A percentile compares a stretch with the other conserved stretches of the same genome.
Evolutionary conservation across 2,888 invertebrate species (phyloP).

Genomic region (Azorinus chamasolen): DNA sequence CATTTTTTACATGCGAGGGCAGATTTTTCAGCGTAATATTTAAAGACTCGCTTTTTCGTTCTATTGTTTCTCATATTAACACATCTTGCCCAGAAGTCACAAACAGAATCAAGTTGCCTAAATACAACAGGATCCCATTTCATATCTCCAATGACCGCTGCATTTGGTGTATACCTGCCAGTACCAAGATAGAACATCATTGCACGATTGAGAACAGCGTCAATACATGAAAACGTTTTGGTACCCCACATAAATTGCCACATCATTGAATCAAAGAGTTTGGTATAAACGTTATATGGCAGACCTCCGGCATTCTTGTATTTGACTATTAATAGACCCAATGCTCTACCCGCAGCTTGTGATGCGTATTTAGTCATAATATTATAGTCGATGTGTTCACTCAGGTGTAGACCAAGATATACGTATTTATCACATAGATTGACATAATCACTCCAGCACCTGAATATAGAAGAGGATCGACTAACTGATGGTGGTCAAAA

Average conservation of each 20-base stretch:
- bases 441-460: neutral
- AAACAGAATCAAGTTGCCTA: too few species aligned
- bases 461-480: neutral
- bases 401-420: constrained; percentile 15
- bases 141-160: too few species aligned
- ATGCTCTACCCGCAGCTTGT: constrained; percentile 20
- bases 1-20: too few species aligned
- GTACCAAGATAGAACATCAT: too few species aligned
- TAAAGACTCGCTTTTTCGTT: too few species aligned
- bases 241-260: constrained; percentile 7
- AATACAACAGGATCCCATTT: too few species aligned
- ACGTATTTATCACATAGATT: constrained; percentile 8
- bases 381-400: constrained; percentile 9
- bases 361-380: constrained; percentile 14
- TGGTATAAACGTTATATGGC: constrained; percentile 7
- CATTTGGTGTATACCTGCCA: too few species aligned
- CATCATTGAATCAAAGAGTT: constrained; percentile 17
- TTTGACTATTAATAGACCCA: constrained; percentile 13
- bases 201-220: neutral
- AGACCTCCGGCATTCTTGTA: constrained; percentile 12
- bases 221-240: constrained; percentile 7
- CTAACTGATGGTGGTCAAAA: constrained; percentile 2
- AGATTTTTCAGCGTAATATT: too few species aligned
- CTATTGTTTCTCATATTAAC: too few species aligned
- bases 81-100: too few species aligned